These are phyloP conservation scores for Microdon myrmicae DNA, from an alignment of 2,888 invertebrate genomes.

Conservation along the genomic window DNA sequence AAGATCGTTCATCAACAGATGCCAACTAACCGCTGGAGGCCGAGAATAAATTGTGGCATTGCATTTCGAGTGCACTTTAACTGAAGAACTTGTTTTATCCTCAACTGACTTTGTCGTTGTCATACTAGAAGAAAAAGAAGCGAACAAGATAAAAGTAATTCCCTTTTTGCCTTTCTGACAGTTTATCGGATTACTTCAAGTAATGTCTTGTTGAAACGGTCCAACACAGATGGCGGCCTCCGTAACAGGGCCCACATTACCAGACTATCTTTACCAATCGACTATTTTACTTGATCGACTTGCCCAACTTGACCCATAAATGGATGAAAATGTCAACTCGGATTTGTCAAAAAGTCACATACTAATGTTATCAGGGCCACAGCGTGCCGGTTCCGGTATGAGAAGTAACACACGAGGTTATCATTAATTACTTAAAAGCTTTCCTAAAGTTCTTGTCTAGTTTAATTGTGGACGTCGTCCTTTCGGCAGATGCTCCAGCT, in stretches of 20 bases:
- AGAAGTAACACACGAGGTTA: slow-evolving; percentile 20
- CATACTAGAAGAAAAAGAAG: slow-evolving; percentile 10
- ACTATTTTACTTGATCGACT: no score
- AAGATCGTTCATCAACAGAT: slow-evolving; percentile 35
- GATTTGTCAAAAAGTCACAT: no score
- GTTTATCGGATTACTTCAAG: background rate
- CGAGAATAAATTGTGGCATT: slow-evolving; percentile 39
- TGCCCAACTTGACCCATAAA: slow-evolving; percentile 24
- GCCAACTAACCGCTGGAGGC: no score
- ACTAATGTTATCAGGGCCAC: no score
- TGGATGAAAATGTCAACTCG: slow-evolving; percentile 12
- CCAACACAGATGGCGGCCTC: slow-evolving; percentile 1
- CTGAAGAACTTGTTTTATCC: slow-evolving; percentile 15
- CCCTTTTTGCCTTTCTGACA: background rate
- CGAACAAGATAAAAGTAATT: slow-evolving; percentile 6
- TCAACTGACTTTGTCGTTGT: slow-evolving; percentile 26
- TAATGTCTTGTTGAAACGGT: background rate
- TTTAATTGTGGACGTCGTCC: slow-evolving; percentile 11
- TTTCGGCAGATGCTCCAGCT: no score
- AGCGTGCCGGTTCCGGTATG: slow-evolving; percentile 1
- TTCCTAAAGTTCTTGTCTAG: slow-evolving; percentile 34
- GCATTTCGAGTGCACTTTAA: slow-evolving; percentile 6
- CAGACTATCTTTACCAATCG: background rate
- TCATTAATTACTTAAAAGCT: slow-evolving; percentile 49
- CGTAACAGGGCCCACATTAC: background rate